A percentile compares a stretch with the other conserved stretches of the same genome.
These are phyloP conservation scores for Eurytoma adleriae DNA, from an alignment of 2,888 invertebrate species.

Conservation along the genomic window DNA sequence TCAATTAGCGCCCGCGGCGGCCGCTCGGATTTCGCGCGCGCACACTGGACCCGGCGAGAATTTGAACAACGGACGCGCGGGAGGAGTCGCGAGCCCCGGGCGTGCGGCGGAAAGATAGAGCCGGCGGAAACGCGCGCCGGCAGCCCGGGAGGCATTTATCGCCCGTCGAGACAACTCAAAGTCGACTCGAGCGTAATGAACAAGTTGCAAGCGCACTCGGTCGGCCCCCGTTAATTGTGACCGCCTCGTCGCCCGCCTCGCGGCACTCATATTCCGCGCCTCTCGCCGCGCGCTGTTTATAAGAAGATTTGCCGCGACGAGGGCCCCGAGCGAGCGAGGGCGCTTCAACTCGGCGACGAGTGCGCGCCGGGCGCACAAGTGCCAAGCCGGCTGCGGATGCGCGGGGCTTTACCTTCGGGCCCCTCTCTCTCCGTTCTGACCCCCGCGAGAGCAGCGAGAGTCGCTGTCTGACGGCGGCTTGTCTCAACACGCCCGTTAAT, in stretches of 20 bases:
- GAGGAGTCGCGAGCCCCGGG: background rate
- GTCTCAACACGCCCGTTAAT: constrained; percentile 60
- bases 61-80: constrained; percentile 13
- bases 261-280: constrained; percentile 32
- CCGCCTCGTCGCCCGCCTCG: constrained; percentile 44
- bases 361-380: background rate
- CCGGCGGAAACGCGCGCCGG: constrained; percentile 27
- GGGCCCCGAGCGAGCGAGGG: constrained; percentile 33
- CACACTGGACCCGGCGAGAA: background rate
- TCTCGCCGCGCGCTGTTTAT: constrained; percentile 11
- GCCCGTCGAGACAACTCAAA: constrained; percentile 56
- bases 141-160: constrained; percentile 44
- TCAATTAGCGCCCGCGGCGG: background rate
- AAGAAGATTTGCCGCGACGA: constrained; percentile 51
- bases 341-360: constrained; percentile 30
- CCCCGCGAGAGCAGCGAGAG: constrained; percentile 37
- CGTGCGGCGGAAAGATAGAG: constrained; percentile 33
- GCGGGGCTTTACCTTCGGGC: constrained; percentile 41
- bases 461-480: constrained; percentile 38
- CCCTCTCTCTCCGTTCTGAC: constrained; percentile 62
- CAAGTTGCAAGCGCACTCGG: constrained; percentile 63
- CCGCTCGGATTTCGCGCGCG: constrained; percentile 3
- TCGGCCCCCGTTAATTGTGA: constrained; percentile 65
- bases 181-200: constrained; percentile 66
- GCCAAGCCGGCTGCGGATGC: constrained; percentile 1